phyloP scores from a whole-genome alignment of 2,888 invertebrate genomes.

The Tachina grossa region DNA sequence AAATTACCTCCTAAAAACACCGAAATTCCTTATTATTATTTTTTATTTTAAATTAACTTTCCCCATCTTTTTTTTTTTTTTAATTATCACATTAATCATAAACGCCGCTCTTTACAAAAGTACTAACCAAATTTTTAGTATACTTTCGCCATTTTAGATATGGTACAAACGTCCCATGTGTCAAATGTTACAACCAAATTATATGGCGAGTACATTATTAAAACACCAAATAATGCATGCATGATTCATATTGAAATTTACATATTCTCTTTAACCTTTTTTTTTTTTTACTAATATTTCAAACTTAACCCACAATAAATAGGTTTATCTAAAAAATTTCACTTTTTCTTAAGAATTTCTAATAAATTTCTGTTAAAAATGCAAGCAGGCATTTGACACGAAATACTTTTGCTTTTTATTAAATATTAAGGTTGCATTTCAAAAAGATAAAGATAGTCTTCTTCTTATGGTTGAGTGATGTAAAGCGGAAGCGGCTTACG shows the following conservation, averaged over 20 bases:
- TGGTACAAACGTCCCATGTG: too few relatives aligned
- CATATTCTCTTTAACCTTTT: background rate
- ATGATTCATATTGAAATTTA: background rate
- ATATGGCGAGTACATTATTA: background rate
- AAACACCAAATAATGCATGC: background rate
- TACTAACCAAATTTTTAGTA: too few relatives aligned
- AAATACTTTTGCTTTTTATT: constrained; percentile 52
- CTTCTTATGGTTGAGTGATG: constrained; percentile 23
- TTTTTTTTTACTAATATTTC: background rate
- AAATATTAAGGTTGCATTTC: constrained; percentile 25
- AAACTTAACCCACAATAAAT: background rate
- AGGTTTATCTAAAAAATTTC: constrained; percentile 12
- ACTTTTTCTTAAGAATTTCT: constrained; percentile 35
- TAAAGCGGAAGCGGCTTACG: constrained; percentile 54
- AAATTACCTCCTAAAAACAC: too few relatives aligned
- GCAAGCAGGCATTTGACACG: constrained; percentile 3
- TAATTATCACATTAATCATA: too few relatives aligned
- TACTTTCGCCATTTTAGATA: too few relatives aligned
- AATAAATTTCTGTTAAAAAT: constrained; percentile 10
- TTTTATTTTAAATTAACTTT: too few relatives aligned
- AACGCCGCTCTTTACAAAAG: too few relatives aligned
- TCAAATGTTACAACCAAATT: too few relatives aligned
- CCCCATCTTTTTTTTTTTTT: too few relatives aligned
- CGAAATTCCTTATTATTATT: too few relatives aligned
- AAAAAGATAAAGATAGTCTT: background rate